Evolutionary conservation across 2,113 vertebrate species (phyloP).

Genomic region (Trogon melanurus): DNA sequence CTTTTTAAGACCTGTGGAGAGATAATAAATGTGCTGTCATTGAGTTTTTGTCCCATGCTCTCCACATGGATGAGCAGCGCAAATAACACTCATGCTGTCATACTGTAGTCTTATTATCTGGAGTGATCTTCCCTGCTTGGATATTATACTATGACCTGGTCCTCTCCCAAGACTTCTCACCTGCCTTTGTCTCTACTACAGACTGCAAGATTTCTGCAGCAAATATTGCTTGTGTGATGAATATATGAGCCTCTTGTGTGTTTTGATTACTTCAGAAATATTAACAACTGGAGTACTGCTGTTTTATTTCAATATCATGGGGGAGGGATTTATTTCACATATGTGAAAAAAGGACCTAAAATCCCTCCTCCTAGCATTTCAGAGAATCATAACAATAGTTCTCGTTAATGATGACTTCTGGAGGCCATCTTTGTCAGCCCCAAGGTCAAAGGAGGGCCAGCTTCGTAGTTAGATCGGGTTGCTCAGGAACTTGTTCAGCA

Average conservation of each 20-base stretch:
- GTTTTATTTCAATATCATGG: background rate
- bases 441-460: background rate
- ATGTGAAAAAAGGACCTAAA: background rate
- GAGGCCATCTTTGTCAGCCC: background rate
- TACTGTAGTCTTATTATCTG: background rate
- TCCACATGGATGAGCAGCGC: background rate
- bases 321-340: background rate
- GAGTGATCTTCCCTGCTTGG: background rate
- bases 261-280: background rate
- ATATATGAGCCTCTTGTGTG: background rate
- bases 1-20: background rate
- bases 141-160: background rate
- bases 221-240: background rate
- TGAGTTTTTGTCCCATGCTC: background rate
- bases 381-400: background rate
- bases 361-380: background rate
- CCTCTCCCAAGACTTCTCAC: background rate
- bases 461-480: background rate
- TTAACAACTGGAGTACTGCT: background rate
- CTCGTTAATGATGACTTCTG: background rate
- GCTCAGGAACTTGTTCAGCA: background rate
- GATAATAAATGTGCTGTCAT: background rate
- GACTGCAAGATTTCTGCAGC: background rate
- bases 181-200: background rate
- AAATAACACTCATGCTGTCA: background rate